These are phyloP conservation scores for Drosophila ercepeae DNA, from an alignment of 1,140 invertebrate species.

Conservation along the genomic window DNA sequence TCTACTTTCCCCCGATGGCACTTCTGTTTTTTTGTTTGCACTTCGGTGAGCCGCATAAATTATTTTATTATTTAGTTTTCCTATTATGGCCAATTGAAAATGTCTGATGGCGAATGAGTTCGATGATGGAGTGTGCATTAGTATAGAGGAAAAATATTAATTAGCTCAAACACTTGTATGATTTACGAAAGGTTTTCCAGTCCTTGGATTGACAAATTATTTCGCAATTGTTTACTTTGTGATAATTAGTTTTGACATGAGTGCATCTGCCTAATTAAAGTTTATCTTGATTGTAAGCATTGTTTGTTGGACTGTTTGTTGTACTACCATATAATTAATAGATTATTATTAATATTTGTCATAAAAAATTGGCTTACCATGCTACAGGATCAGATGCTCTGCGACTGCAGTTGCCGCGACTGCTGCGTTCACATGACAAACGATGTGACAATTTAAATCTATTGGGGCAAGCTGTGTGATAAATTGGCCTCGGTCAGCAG, in stretches of 20 bases:
- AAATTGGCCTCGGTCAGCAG: conserved; percentile 63
- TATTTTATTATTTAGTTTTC: conserved; percentile 64
- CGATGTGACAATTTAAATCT: conserved; percentile 80
- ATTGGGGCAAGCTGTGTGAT: conserved; percentile 68
- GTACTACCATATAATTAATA: conserved; percentile 46
- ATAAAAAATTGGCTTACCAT: conserved; percentile 25
- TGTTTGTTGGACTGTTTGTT: neutral
- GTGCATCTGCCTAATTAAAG: conserved; percentile 49
- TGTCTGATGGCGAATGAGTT: conserved; percentile 31
- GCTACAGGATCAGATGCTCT: conserved; percentile 22
- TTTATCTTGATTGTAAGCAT: neutral
- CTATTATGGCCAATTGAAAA: conserved; percentile 68
- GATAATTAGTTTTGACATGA: conserved; percentile 49
- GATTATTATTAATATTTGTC: conserved; percentile 55
- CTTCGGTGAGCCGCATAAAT: conserved; percentile 64
- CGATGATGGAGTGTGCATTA: conserved; percentile 9
- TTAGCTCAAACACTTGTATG: neutral
- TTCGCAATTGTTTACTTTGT: conserved; percentile 38
- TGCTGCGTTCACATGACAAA: conserved; percentile 60
- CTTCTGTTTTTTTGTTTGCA: conserved; percentile 31
- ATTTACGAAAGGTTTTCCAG: neutral
- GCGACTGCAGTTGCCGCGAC: neutral
- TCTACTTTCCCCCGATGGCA: neutral
- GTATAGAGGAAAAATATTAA: neutral
- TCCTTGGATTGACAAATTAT: conserved; percentile 50